phyloP scores from a whole-genome alignment of 35 echinoderm and acorn worm genomes.

The Hemicentrotus pulcherrimus region DNA sequence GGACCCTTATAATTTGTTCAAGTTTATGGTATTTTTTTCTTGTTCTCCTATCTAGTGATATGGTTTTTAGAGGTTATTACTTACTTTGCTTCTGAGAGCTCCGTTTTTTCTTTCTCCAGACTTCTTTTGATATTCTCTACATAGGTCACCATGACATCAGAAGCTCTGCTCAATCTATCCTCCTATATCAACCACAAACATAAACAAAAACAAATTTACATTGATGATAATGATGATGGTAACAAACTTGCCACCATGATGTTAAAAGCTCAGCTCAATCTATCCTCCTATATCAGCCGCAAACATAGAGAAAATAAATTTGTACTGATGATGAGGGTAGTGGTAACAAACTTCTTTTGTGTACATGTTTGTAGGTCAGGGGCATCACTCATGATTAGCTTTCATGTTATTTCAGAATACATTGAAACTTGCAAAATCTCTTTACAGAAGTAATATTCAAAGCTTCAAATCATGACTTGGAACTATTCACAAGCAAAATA shows the following conservation, averaged over 20 bases:
- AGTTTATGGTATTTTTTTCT: no score
- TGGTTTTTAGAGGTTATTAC: neutral
- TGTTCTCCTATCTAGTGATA: no score
- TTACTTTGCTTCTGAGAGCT: slow-evolving; percentile 92
- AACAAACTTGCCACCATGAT: slow-evolving; percentile 81
- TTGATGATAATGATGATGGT: neutral
- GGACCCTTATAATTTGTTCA: no score
- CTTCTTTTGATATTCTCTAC: slow-evolving; percentile 86
- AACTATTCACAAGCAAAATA: no score
- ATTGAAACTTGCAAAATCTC: no score
- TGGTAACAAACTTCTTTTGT: no score
- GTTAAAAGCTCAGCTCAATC: slow-evolving; percentile 81
- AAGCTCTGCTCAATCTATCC: slow-evolving; percentile 76
- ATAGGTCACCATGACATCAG: slow-evolving; percentile 91
- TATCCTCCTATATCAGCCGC: slow-evolving; percentile 66
- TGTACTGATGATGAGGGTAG: neutral
- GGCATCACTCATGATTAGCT: no score
- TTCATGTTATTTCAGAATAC: no score
- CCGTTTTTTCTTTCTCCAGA: slow-evolving; percentile 79
- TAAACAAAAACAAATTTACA: no score
- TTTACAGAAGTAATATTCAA: no score
- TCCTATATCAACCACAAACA: slow-evolving; percentile 59
- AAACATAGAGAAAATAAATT: neutral
- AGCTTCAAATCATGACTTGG: no score
- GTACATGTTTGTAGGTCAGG: no score